These are phyloP conservation scores for Dasypolia templi DNA, from an alignment of 2,888 invertebrate genomes.

Conservation along the genomic window DNA sequence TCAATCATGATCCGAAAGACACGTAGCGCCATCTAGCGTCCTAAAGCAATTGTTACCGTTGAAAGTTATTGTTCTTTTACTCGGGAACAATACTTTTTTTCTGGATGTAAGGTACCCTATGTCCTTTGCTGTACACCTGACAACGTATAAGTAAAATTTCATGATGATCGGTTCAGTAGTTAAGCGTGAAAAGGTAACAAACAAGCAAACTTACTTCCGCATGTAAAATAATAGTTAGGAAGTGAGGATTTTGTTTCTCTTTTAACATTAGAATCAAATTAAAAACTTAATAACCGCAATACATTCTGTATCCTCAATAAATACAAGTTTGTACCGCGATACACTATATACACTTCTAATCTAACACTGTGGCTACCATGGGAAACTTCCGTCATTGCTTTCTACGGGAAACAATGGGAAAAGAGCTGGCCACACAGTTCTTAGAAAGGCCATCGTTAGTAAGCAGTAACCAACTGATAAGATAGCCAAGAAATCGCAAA, in stretches of 20 bases:
- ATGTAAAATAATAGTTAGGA: too few relatives aligned
- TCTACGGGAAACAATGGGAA: conserved; percentile 54
- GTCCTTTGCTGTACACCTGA: too few relatives aligned
- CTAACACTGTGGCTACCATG: conserved; percentile 26
- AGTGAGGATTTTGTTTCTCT: neutral
- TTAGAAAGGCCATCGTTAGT: conserved; percentile 53
- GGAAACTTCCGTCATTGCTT: conserved; percentile 41
- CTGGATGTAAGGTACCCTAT: too few relatives aligned
- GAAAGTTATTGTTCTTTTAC: too few relatives aligned
- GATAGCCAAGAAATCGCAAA: conserved; percentile 24
- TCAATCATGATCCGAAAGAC: too few relatives aligned
- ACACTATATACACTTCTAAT: conserved; percentile 30
- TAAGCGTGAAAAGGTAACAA: too few relatives aligned
- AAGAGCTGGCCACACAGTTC: conserved; percentile 38
- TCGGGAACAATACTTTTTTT: too few relatives aligned
- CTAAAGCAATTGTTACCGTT: too few relatives aligned
- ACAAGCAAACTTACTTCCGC: too few relatives aligned
- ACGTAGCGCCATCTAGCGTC: too few relatives aligned
- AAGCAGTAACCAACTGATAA: conserved; percentile 52
- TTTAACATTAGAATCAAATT: neutral
- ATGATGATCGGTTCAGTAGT: too few relatives aligned
- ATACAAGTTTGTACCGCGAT: conserved; percentile 12
- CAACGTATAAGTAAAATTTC: too few relatives aligned
- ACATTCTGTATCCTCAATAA: conserved; percentile 27
- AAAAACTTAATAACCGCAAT: conserved; percentile 5